Evolutionary conservation across 2,797 vertebrate species (phyloP).

Genomic region (Sebastes trivittatus): DNA sequence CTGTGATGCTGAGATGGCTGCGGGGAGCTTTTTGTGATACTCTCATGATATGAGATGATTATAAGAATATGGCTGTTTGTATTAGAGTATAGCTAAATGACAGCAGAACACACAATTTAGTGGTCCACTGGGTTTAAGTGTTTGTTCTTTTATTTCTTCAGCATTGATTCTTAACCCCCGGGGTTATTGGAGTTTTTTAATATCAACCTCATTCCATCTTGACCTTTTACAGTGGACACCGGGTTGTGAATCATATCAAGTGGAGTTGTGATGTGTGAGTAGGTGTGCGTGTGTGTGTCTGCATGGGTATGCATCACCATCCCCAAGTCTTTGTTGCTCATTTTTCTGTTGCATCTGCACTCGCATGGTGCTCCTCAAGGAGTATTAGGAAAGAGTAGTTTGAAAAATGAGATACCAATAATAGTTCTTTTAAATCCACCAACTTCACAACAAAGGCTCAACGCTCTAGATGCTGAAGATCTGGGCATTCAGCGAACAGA

Average conservation of each 20-base stretch:
- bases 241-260: constrained; percentile 39
- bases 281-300: neutral
- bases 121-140: neutral
- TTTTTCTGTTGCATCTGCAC: constrained; percentile 14
- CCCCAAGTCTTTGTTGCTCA: neutral
- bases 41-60: constrained; percentile 7
- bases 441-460: neutral
- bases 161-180: constrained; percentile 23
- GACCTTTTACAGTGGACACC: constrained; percentile 55
- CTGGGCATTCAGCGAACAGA: neutral
- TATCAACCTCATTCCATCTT: constrained; percentile 47
- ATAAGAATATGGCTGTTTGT: constrained; percentile 19
- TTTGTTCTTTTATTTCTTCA: neutral
- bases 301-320: neutral
- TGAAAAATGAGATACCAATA: constrained; percentile 70
- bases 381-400: constrained; percentile 20
- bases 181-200: constrained; percentile 51
- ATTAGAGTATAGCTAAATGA: constrained; percentile 15
- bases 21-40: neutral
- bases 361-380: neutral
- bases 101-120: constrained; percentile 15
- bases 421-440: constrained; percentile 45
- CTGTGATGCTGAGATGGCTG: constrained; percentile 20
- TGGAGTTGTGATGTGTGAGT: constrained; percentile 1
- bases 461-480: neutral